Evolutionary conservation across 2,888 invertebrate genomes (phyloP), one percentile per base, ranked within the genome.

Genomic region (Hypomecis punctinalis): DNA sequence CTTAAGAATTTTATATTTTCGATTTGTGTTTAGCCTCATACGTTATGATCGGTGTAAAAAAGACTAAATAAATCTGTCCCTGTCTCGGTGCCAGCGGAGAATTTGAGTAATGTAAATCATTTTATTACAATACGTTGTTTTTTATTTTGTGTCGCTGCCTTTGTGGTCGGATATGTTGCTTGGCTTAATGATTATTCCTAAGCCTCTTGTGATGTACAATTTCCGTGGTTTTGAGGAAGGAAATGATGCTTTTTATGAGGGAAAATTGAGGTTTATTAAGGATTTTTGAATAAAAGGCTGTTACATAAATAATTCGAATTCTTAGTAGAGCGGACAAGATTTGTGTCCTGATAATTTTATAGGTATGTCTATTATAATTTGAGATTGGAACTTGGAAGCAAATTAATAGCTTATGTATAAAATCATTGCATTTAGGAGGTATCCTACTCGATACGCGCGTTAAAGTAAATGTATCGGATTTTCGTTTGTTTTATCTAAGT

Each of bases 21-120:
- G 80, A 82, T 81, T 84, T 81, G 82, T 83, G 84, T 88, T 89
- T 88, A 85, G 85, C 78, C 86, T 85, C 90, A 87, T 91, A 90
- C 89, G 84, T 91, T 91, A 90, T 84, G 90, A 89, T 90, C 90
- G 84, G 83, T 81, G 78, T 87, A 90, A 91, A 86, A 90, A 88
- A 84, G 82, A 75, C 81, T 76, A 89, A 89, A 90, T 88, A 88
- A 89, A 88, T 89, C 85, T 89, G 86, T 91, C 89, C 83, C 83
- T 84, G 86, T 86, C 89, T 85, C 82, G 83, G 81, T 75, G 82
- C 81, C 83, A 79, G 84, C 84, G 82, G 82, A 82, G 89, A 91
- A 91, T 90, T 90, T 88, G 86, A 90, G 90, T 85, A 90, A 90
- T 89, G 91, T 91, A 90, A 91, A 90, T 90, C 89, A 90, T 91